These are phyloP conservation scores for Eueides isabella DNA, from an alignment of 1,140 invertebrate genomes.

Conservation along the genomic window DNA sequence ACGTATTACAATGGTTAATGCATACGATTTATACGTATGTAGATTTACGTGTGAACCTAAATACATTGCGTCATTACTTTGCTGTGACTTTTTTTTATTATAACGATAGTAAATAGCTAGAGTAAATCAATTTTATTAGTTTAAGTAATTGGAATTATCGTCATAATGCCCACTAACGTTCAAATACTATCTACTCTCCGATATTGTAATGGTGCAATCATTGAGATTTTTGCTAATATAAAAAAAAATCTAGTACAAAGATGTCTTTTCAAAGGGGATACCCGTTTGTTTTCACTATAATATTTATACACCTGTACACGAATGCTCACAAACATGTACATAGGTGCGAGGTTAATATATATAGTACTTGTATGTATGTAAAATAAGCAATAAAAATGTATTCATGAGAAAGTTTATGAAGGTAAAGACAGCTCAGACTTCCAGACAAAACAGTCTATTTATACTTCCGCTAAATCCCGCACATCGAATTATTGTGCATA, in stretches of 20 bases:
- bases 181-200: background rate
- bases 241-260: too few relatives aligned
- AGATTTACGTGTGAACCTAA: background rate
- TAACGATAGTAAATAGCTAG: background rate
- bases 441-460: constrained; percentile 6
- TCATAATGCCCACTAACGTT: background rate
- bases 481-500: background rate
- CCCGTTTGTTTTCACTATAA: too few relatives aligned
- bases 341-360: too few relatives aligned
- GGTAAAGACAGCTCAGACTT: background rate
- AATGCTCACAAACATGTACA: too few relatives aligned
- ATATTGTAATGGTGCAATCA: too few relatives aligned
- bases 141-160: background rate
- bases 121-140: background rate
- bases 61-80: background rate
- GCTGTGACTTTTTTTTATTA: background rate
- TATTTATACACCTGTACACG: too few relatives aligned
- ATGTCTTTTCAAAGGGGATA: too few relatives aligned
- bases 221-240: too few relatives aligned
- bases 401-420: background rate
- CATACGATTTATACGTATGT: background rate
- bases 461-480: background rate
- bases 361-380: too few relatives aligned
- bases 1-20: background rate
- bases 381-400: background rate